These are phyloP conservation scores for Apogon talboti DNA, from an alignment of 2,797 vertebrate genomes.

Conservation along the genomic window DNA sequence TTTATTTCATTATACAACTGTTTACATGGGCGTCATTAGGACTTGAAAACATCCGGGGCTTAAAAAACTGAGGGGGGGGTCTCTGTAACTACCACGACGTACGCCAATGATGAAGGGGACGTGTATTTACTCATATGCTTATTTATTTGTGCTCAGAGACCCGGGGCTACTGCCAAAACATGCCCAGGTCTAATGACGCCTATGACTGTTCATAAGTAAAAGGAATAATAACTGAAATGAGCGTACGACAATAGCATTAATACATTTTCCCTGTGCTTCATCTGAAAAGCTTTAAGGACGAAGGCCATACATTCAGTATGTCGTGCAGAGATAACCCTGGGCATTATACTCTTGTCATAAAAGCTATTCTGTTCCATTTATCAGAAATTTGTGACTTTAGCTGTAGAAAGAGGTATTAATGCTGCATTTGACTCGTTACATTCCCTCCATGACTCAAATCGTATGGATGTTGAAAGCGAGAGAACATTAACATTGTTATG, in stretches of 20 bases:
- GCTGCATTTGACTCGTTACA: conserved; percentile 26
- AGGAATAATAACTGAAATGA: too few species aligned
- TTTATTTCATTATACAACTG: too few species aligned
- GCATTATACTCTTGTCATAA: conserved; percentile 13
- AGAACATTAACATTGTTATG: conserved; percentile 36
- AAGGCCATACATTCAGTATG: conserved; percentile 3
- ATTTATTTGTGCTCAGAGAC: too few species aligned
- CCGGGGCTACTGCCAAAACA: too few species aligned
- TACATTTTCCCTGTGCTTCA: neutral
- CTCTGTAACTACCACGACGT: too few species aligned
- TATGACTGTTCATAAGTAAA: too few species aligned
- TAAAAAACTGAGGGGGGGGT: too few species aligned
- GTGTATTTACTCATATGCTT: too few species aligned
- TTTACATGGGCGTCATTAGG: too few species aligned
- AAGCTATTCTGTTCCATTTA: conserved; percentile 37
- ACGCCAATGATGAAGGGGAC: too few species aligned
- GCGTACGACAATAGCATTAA: neutral
- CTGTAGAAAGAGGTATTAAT: conserved; percentile 5
- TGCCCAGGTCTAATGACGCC: too few species aligned
- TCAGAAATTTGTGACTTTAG: conserved; percentile 20
- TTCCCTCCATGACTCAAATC: conserved; percentile 41
- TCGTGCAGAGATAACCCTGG: neutral
- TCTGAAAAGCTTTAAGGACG: conserved; percentile 10
- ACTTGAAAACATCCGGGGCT: too few species aligned
- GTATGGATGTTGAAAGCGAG: conserved; percentile 45